These are phyloP conservation scores for Vesta saturnalis DNA, from an alignment of 2,888 invertebrate genomes.

Conservation along the genomic window DNA sequence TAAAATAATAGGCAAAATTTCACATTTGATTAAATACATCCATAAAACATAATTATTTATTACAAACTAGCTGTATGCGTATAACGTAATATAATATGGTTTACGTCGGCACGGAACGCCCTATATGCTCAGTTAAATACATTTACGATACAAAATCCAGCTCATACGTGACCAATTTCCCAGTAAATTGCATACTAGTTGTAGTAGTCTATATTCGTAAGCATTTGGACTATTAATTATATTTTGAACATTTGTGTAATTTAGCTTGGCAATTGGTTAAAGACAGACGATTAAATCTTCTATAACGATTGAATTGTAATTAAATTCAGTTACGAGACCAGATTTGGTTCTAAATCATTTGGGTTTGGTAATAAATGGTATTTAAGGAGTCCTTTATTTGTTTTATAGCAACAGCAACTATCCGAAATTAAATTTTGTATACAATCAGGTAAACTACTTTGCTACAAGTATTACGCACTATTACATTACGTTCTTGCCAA, in stretches of 20 bases:
- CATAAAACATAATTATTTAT: conserved; percentile 23
- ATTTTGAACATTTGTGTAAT: background rate
- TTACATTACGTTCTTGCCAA: too few relatives aligned
- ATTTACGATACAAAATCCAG: conserved; percentile 19
- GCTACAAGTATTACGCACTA: too few relatives aligned
- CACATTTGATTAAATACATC: conserved; percentile 27
- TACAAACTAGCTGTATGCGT: conserved; percentile 10
- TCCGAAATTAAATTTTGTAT: too few relatives aligned
- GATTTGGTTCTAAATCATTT: background rate
- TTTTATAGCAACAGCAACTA: too few relatives aligned
- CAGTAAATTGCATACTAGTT: conserved; percentile 20
- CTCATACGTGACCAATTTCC: conserved; percentile 27
- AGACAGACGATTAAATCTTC: background rate
- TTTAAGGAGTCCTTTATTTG: too few relatives aligned
- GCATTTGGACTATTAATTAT: background rate
- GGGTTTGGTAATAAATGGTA: background rate
- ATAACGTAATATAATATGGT: conserved; percentile 22
- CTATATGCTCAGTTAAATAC: conserved; percentile 20
- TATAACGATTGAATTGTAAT: background rate
- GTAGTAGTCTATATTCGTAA: conserved; percentile 7
- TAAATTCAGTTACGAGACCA: background rate
- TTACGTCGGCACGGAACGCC: conserved; percentile 4
- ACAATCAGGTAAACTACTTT: too few relatives aligned
- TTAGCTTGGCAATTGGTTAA: conserved; percentile 5
- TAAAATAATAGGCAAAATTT: conserved; percentile 21